These are phyloP conservation scores for Glyphotaelius pellucidus DNA, from an alignment of 2,888 invertebrate genomes.

Conservation along the genomic window DNA sequence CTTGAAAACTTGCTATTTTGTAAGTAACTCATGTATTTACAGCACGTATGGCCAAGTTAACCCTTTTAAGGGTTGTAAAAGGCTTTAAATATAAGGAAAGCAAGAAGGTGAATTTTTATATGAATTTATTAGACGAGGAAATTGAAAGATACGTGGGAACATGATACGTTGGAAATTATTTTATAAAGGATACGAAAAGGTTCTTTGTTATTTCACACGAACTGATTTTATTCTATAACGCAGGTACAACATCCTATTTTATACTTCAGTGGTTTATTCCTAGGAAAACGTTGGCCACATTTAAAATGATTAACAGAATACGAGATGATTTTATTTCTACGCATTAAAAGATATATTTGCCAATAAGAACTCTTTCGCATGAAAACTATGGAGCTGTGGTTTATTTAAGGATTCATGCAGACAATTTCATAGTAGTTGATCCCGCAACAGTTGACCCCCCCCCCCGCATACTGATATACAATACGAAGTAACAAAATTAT, in stretches of 20 bases:
- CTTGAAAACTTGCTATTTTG: background rate
- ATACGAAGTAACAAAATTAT: no score
- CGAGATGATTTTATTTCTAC: background rate
- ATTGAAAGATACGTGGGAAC: background rate
- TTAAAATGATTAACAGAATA: background rate
- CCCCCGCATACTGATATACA: no score
- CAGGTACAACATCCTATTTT: background rate
- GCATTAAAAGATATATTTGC: background rate
- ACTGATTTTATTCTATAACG: background rate
- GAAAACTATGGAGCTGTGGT: background rate
- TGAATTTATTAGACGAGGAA: background rate
- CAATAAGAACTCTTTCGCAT: background rate
- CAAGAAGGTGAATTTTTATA: background rate
- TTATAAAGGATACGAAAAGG: background rate
- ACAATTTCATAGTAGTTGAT: no score
- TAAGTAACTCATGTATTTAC: background rate
- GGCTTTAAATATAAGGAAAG: background rate
- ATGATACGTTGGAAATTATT: background rate
- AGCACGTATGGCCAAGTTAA: background rate
- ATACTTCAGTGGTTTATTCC: background rate
- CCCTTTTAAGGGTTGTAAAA: background rate
- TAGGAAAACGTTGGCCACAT: background rate
- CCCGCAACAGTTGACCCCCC: no score
- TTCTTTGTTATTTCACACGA: background rate
- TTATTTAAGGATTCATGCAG: background rate